Evolutionary conservation across 2,888 invertebrate species (phyloP), one percentile per base, ranked within the genome.

Genomic region (Drosophila falleni): DNA sequence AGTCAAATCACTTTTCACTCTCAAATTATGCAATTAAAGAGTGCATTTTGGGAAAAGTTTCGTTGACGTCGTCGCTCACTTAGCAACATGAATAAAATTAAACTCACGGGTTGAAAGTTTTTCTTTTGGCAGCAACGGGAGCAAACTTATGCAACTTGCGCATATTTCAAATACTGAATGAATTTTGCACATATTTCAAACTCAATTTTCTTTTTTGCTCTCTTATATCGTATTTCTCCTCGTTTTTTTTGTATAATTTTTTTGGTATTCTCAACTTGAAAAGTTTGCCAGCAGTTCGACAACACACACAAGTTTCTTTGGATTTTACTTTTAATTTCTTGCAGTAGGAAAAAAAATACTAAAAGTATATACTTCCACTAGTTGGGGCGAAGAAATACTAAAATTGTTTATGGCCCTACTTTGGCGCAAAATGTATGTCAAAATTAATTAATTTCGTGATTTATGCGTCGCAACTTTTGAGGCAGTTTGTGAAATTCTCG

Each of bases 401-500:
- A 84, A 85, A 83, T 89, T 87, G 87, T 89, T 89, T 78, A 84
- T 78, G 75, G 71, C 73, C 71, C 80, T 74, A 71, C 86, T 88
- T 84, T 71, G 73, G 77, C 64, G 59, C 47, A 88, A 84, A 87
- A 90, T 90, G 80, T 91, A 80, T 92, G 91, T 91, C 92, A 92
- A 91, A 91, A 90, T 91, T 92, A 91, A 91, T 92, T 91, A 91
- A 91, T 92, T 92, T 92, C 90, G 81, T 91, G 91, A 92, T 92
- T 92, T 91, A 92, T 92, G 91, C 84, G 37, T 33, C 60, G 46
- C 63, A 80, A 77, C 19, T 66, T 75, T 80, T 44, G 41, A 58
- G 61, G 51, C 55, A 55, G 37, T 63, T 63, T 49, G 37, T 41
- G 13, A 10, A 39, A 33, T 19, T 39, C 16, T 41, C 49, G 35